Base-by-base conservation (phyloP, 2,888 invertebrate genomes). In the Eugnorisma glareosa region DNA sequence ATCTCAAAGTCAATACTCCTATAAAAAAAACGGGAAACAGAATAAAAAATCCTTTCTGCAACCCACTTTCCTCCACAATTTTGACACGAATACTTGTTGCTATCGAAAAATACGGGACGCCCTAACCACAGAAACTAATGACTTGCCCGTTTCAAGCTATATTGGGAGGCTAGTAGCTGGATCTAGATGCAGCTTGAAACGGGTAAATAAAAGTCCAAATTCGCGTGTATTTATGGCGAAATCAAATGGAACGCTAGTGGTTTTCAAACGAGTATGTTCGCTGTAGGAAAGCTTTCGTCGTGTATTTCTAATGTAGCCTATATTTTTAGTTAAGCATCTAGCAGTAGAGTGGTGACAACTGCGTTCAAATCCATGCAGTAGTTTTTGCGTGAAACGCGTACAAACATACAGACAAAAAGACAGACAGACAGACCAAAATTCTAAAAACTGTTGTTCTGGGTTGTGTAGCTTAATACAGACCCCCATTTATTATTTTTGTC, bases 1-100 rank as follows among this genome's bases (percentile, higher is more conserved):
- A 31, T 21, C 11, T 24, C 11, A 24, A 61, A 63, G 5, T 63
- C 63, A 63, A 40, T 21, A 13, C 7, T 21, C 35, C 21, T 4
- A 37, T 31, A 3, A 64, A 66, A 77, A 15, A 77, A 59, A 57
- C 18, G 18, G 2, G 0, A 57, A 40, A 48, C 0, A 15, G 74
- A 37, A 15, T 4, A 13, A 67, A 54, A 66, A 61, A 13, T 24
- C 15, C 48, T 67, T 40, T 40, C 7, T 15, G 8, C n/a, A 63
- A 51, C 7, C 35, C 10, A 28, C 10, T 72, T 51, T 28, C 2
- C 18, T 51, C 40, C 15, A 28, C 81, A 79, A 86, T 81, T 85
- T 82, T 84, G 75, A 79, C 67, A 79, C 57, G 48, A 75, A 78
- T 87, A 84, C 87, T 87, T 89, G 88, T 88, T 80, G 81, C 78